These are phyloP conservation scores for Eremobia ochroleuca DNA, from an alignment of 2,888 invertebrate genomes.

Conservation along the genomic window DNA sequence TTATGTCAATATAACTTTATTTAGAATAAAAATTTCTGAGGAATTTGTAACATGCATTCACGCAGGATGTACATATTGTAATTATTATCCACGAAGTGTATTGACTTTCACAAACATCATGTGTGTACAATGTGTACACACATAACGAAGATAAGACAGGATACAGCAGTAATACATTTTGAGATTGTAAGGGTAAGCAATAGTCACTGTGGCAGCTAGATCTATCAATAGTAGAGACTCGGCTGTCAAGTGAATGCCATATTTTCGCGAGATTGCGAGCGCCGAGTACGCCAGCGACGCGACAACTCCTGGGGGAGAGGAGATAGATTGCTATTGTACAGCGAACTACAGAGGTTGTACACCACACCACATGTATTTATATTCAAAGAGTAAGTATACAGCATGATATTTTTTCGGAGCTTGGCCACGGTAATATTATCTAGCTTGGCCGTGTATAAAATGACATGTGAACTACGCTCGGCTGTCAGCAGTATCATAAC, in stretches of 20 bases:
- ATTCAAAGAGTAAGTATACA: conserved; percentile 62
- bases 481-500: conserved; percentile 70
- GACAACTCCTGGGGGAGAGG: conserved; percentile 78
- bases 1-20: conserved; percentile 12
- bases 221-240: conserved; percentile 64
- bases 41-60: conserved; percentile 27
- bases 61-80: conserved; percentile 24
- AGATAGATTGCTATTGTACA: conserved; percentile 81
- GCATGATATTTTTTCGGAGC: conserved; percentile 43
- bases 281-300: conserved; percentile 67
- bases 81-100: conserved; percentile 35
- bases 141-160: conserved; percentile 30
- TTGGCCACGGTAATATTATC: too few species aligned
- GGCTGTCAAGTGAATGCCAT: conserved; percentile 75
- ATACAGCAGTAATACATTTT: conserved; percentile 34
- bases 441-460: conserved; percentile 52
- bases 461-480: conserved; percentile 61
- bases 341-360: conserved; percentile 73
- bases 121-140: background rate
- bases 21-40: conserved; percentile 20
- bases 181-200: conserved; percentile 41
- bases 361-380: conserved; percentile 74
- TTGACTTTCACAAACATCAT: conserved; percentile 37
- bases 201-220: conserved; percentile 53
- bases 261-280: conserved; percentile 77